phyloP scores from a whole-genome alignment of 2,797 vertebrate genomes.

The Poeciliopsis infans region DNA sequence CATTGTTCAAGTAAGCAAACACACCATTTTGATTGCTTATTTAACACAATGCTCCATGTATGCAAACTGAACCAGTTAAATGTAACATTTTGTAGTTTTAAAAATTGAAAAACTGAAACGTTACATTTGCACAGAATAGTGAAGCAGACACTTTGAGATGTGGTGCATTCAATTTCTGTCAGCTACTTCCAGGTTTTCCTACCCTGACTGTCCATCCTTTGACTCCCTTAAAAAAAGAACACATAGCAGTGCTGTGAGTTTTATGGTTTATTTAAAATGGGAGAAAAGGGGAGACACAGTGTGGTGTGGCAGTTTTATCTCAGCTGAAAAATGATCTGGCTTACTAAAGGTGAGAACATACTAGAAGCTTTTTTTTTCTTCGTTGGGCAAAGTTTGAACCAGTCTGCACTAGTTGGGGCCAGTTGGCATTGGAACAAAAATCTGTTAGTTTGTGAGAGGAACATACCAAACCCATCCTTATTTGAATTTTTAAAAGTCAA shows the following conservation, averaged over 20 bases:
- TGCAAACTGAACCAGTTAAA: neutral
- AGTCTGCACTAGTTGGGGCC: neutral
- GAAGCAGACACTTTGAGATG: neutral
- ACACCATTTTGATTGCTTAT: neutral
- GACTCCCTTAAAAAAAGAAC: neutral
- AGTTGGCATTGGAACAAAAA: neutral
- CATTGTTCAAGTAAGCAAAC: neutral
- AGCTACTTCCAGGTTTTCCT: neutral
- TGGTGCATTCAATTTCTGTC: neutral
- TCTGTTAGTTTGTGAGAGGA: neutral
- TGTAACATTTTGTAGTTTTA: neutral
- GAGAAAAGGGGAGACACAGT: neutral
- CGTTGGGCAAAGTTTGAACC: neutral
- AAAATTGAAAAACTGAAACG: neutral
- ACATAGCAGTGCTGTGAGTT: neutral
- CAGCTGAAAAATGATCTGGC: neutral
- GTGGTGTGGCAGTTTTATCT: neutral
- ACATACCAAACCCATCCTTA: neutral
- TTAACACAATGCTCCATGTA: neutral
- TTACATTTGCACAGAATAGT: neutral
- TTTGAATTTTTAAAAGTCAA: slow-evolving; percentile 1
- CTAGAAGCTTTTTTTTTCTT: neutral
- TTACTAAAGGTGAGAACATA: neutral
- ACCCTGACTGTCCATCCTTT: neutral
- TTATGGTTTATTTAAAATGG: neutral